Base-by-base conservation (phyloP, 2,888 invertebrate species). In the Hydrotaea cyrtoneurina region DNA sequence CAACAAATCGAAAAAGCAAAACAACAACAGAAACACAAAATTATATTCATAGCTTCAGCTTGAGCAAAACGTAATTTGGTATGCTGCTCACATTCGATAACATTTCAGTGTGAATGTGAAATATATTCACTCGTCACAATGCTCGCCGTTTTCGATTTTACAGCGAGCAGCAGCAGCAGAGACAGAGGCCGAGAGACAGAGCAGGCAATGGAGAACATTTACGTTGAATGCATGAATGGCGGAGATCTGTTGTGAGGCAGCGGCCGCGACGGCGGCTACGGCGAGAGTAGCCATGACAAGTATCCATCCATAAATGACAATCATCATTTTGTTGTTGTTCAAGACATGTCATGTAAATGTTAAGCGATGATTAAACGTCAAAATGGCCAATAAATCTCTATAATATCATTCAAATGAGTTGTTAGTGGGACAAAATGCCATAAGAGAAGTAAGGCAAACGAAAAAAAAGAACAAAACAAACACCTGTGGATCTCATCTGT, bases 51-150 rank as follows among this genome's bases (percentile, higher is more conserved):
- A 69, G 69, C 39, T 31, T 69, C 69, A 69, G 69, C 43, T 43
- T 66, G 39, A 39, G 39, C 66, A 66, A 43, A 43, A 74, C 39
- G 74, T 43, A 59, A 74, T 74, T 74, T 74, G 4, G 62, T 74
- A 74, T 74, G 59, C 74, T 62, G 74, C 39, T 74, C 74, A 74
- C 74, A 74, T 50, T 50, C 50, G 50, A 50, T 50, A 50, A n/a
- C 13, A 50, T 31, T 4, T 15, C 50, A n/a, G n/a, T 50, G 50
- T n/a, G n/a, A 15, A 50, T n/a, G n/a, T n/a, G 50, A 50, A 31
- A 4, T 50, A 50, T 13, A 13, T 50, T n/a, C n/a, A n/a, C 13
- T 39, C 39, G 39, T 39, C 39, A 10, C 13, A 4, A 31, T 31
- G 31, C n/a, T 39, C 39, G 39, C 39, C 11, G 4, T 39, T 8